Conservation (phyloP, 2,113 vertebrate genomes). For the Tachycineta bicolor region DNA sequence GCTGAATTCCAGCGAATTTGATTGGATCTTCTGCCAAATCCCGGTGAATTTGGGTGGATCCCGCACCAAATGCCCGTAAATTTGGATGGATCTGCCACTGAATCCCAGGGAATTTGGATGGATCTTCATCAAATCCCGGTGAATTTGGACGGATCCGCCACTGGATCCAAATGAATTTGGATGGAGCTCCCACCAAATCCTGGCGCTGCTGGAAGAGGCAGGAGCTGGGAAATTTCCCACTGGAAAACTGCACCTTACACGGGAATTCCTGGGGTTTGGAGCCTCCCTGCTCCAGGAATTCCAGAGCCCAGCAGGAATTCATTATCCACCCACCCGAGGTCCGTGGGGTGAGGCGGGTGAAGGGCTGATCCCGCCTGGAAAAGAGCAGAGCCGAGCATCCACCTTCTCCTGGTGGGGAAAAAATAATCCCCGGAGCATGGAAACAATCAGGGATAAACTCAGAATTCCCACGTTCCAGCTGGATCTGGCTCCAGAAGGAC, state of each 20-base stretch:
- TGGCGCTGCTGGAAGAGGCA: too few relatives aligned
- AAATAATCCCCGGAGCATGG: neutral
- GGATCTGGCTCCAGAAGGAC: neutral
- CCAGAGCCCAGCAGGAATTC: neutral
- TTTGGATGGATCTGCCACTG: neutral
- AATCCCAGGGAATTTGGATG: neutral
- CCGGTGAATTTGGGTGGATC: fast-evolving
- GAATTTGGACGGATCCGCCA: neutral
- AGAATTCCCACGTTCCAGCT: neutral
- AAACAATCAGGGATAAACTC: neutral
- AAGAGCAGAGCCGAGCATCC: neutral
- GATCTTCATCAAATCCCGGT: neutral
- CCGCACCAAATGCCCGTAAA: too few relatives aligned
- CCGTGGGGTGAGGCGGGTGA: fast-evolving
- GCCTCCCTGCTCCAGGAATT: neutral
- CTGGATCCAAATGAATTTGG: neutral
- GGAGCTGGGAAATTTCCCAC: fast-evolving
- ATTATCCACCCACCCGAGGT: fast-evolving
- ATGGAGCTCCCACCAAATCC: fast-evolving
- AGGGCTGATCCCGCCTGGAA: neutral
- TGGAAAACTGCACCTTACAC: neutral
- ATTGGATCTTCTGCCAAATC: neutral
- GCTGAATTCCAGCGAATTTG: neutral
- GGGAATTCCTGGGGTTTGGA: fast-evolving
- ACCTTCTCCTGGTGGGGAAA: neutral